These are phyloP conservation scores for Nematostella vectensis DNA, from an alignment of 92 coral and sea anemone genomes.

Conservation along the genomic window DNA sequence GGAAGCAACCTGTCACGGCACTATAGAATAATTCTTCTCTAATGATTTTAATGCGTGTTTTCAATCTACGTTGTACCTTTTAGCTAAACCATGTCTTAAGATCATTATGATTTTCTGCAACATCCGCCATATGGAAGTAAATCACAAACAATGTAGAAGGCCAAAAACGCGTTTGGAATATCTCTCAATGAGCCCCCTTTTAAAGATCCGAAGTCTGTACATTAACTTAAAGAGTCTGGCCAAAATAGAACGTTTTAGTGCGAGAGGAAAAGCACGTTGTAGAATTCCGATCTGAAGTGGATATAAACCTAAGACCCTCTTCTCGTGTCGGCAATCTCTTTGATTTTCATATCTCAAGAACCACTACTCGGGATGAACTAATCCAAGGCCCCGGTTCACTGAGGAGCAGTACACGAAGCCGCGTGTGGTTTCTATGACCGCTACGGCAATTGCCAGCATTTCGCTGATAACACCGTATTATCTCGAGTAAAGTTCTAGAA, in stretches of 20 bases:
- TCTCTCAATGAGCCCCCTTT: neutral
- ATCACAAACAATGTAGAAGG: neutral
- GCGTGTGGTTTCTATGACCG: no score
- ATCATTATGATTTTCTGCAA: neutral
- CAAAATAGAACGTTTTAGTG: neutral
- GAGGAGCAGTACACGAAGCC: no score
- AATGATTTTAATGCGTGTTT: conserved; percentile 3
- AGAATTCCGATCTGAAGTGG: neutral
- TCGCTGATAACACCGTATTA: no score
- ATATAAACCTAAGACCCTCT: neutral
- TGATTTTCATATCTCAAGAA: neutral
- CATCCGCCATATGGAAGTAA: conserved; percentile 1
- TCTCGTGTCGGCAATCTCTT: conserved; percentile 1
- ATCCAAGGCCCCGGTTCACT: no score
- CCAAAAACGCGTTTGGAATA: neutral
- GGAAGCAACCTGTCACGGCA: neutral
- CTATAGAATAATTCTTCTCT: neutral
- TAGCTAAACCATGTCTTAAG: neutral
- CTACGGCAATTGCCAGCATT: no score
- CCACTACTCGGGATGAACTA: neutral
- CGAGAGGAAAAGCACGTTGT: neutral
- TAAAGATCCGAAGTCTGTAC: neutral
- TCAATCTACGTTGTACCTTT: neutral
- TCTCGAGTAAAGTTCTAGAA: no score
- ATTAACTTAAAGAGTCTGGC: neutral